Base-by-base conservation (phyloP, 2,113 vertebrate species). In the Echinops telfairi region DNA sequence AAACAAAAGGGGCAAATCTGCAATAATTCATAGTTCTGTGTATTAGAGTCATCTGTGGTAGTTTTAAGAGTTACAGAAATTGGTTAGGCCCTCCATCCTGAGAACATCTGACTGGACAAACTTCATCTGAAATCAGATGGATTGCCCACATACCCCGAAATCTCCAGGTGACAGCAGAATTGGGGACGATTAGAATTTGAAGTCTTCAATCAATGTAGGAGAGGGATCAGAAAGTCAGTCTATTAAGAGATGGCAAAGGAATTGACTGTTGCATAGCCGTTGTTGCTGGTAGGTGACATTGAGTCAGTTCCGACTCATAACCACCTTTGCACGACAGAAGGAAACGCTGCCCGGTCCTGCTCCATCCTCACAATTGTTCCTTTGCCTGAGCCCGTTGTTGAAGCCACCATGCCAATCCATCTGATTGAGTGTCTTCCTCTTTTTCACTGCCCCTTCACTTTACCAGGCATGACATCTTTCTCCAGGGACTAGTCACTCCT, bases 161-260 rank as follows among this genome's bases (percentile, higher is more conserved):
- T 88, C n/a, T 83, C 70, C 40, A 92, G 29, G 77, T 90, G 86
- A 62, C 29, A 53, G 40, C 17, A 78, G 85, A 86, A 84, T 89
- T 89, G 20, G 6, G 27, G 78, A 88, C 90, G 47, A 60, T 29
- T 22, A 82, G 60, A 93, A 93, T 66, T 29, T 33, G 23, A 92
- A 58, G 53, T 77, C 88, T 93, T 80, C 73, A 38, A 38, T n/a
- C 17, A 86, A 83, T 25, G 9, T 60, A 60, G 83, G 38, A 38
- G 2, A 85, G 53, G 33, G 16, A 40, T 20, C 29, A 29, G 33
- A 73, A 40, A 76, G 38, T 81, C 60, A 70, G 27, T 31, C 68
- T 3, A 3, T 53, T 38, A 57, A 91, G 58, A 60, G 20, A n/a
- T 4, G 19, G 68, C 66, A 88, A 29, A 86, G 40, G 36, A 82